Evolutionary conservation across 2,113 vertebrate genomes (phyloP).

Genomic region (Anhinga anhinga): DNA sequence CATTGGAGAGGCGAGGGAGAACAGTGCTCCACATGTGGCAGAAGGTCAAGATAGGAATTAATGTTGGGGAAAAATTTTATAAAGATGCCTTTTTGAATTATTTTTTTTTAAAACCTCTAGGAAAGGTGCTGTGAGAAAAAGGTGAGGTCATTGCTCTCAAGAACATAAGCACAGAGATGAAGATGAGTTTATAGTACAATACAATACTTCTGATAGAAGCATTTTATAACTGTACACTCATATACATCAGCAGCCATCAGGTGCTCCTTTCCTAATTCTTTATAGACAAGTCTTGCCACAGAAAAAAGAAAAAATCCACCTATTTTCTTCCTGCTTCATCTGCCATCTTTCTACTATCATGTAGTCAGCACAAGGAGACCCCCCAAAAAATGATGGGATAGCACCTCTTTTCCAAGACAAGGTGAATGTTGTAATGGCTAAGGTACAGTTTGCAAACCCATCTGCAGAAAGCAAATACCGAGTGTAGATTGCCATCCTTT

Average conservation of each 20-base stretch:
- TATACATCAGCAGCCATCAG: background rate
- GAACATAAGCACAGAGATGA: background rate
- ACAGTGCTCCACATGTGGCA: accelerated
- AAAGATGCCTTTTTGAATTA: background rate
- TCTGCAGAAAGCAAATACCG: background rate
- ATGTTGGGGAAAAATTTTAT: background rate
- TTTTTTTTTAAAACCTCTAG: background rate
- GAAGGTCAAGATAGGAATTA: background rate
- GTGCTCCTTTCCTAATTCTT: background rate
- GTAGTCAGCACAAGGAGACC: background rate
- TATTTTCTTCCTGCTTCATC: background rate
- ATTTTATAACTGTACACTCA: background rate
- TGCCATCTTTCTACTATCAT: background rate
- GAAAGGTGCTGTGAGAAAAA: background rate
- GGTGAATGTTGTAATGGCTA: background rate
- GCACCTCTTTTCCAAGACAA: background rate
- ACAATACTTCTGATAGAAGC: background rate
- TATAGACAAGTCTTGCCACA: background rate
- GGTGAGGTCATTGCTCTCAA: background rate
- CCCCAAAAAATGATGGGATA: background rate
- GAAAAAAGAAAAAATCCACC: too few relatives aligned
- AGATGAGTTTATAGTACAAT: background rate
- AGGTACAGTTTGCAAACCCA: background rate
- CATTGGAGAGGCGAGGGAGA: accelerated
- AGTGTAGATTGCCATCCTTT: background rate